phyloP scores from a whole-genome alignment of 2,113 vertebrate species.

The Pollimyrus isidori region DNA sequence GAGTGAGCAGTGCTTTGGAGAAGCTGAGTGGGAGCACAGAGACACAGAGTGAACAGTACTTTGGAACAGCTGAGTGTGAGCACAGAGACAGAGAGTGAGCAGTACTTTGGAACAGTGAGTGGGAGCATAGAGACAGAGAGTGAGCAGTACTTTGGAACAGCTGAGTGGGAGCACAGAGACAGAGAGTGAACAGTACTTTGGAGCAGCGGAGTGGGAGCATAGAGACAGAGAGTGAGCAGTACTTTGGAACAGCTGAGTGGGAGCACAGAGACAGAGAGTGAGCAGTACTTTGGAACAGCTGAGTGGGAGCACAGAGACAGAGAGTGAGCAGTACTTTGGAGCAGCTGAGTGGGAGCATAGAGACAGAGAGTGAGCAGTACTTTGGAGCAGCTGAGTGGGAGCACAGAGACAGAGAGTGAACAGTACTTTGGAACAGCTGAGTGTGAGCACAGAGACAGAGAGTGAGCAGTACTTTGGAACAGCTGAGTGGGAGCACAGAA shows the following conservation, averaged over 20 bases:
- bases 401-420: background rate
- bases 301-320: slow-evolving; percentile 21
- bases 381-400: background rate
- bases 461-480: slow-evolving; percentile 18
- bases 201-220: slow-evolving; percentile 7
- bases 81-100: background rate
- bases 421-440: background rate
- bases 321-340: slow-evolving; percentile 18
- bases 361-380: background rate
- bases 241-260: background rate
- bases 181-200: too few relatives aligned
- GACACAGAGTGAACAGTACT: background rate
- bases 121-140: slow-evolving; percentile 17
- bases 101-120: background rate
- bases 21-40: slow-evolving; percentile 13
- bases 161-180: slow-evolving; percentile 24
- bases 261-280: background rate
- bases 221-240: background rate
- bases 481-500: slow-evolving; percentile 16
- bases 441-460: slow-evolving; percentile 18
- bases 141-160: slow-evolving; percentile 13
- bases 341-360: slow-evolving; percentile 15
- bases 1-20: too few relatives aligned
- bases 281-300: background rate
- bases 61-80: background rate